Percentiles rank a stretch among this genome's conserved stretches.
Conservation (phyloP, 2,888 invertebrate genomes). For the Eupithecia subfuscata region DNA sequence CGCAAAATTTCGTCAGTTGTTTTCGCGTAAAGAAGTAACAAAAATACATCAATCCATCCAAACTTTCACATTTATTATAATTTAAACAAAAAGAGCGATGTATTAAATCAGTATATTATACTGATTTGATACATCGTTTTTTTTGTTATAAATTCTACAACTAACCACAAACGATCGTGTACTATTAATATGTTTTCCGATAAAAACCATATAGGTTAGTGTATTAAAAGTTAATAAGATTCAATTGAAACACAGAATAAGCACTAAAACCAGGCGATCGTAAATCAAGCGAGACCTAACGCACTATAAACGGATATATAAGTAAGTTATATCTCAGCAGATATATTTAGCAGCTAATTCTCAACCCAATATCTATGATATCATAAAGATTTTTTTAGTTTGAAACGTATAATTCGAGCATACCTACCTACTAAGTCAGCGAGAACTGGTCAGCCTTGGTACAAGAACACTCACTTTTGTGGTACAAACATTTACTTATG, state of each 20-base stretch:
- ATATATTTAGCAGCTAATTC: conserved; percentile 25
- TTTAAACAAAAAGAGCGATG: no score
- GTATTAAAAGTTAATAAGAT: conserved; percentile 44
- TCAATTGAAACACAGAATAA: conserved; percentile 1
- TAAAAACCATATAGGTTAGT: conserved; percentile 15
- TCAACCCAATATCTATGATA: conserved; percentile 46
- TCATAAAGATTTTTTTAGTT: conserved; percentile 57
- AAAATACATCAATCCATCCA: not conserved
- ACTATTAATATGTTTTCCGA: conserved; percentile 4
- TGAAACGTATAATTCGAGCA: conserved; percentile 58
- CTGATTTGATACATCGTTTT: not conserved
- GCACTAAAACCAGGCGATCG: not conserved
- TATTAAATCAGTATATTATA: no score
- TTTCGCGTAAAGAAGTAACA: not conserved
- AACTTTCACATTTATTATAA: not conserved
- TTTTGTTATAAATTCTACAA: not conserved
- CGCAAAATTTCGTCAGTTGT: not conserved
- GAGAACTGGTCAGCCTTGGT: conserved; percentile 67
- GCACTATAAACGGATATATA: not conserved
- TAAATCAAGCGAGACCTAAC: conserved; percentile 6
- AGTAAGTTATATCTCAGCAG: not conserved
- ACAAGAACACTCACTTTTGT: conserved; percentile 67
- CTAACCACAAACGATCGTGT: conserved; percentile 2
- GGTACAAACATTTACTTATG: conserved; percentile 55
- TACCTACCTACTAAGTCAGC: conserved; percentile 47